Conservation (phyloP, 2,113 vertebrate genomes). For the Varanus komodoensis region DNA sequence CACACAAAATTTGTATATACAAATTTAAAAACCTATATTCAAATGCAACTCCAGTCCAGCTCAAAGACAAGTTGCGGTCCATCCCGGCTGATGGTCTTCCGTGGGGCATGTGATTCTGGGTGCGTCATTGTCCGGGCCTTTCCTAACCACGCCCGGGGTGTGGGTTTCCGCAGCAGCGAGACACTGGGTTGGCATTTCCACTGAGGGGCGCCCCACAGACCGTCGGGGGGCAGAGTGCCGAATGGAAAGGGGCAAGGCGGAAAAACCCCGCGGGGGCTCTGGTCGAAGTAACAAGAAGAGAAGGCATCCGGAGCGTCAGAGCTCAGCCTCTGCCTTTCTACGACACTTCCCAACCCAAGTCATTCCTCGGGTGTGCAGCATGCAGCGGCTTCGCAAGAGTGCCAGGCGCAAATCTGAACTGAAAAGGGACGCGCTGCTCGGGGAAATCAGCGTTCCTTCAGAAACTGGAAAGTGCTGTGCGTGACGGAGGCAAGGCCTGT, state of each 20-base stretch:
- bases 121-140: too few species aligned
- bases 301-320: rapidly evolving
- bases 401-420: background rate
- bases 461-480: background rate
- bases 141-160: too few species aligned
- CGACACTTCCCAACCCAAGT: rapidly evolving
- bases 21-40: too few species aligned
- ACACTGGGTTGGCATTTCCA: too few species aligned
- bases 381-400: background rate
- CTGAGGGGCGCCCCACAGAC: too few species aligned
- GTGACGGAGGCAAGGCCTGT: background rate
- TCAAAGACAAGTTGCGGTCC: too few species aligned
- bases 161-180: too few species aligned
- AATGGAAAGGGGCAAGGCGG: rapidly evolving
- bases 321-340: background rate
- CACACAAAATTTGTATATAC: too few species aligned
- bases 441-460: rapidly evolving
- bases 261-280: rapidly evolving
- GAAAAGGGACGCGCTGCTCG: background rate
- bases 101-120: too few species aligned
- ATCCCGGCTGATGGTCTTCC: too few species aligned
- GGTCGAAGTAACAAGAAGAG: background rate
- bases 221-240: rapidly evolving
- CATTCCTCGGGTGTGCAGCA: background rate
- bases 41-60: too few species aligned